phyloP scores from a whole-genome alignment of 2,113 vertebrate genomes.

The Ageneiosus marmoratus region DNA sequence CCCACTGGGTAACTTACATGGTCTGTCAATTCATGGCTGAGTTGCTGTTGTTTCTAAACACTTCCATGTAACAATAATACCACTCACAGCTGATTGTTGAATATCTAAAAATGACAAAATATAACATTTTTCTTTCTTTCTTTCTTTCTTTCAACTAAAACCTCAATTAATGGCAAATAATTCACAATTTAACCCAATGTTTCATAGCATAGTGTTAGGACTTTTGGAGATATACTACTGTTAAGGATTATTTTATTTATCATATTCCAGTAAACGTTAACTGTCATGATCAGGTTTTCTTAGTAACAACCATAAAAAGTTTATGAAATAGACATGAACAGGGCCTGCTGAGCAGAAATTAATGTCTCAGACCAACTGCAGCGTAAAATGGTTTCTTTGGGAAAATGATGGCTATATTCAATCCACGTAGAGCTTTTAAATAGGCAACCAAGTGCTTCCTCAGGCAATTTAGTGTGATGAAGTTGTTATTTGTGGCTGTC shows the following conservation, averaged over 20 bases:
- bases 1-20: no score
- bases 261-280: not conserved
- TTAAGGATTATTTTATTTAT: not conserved
- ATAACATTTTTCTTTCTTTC: not conserved
- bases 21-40: no score
- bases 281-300: not conserved
- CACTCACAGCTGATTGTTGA: no score
- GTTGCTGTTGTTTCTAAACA: no score
- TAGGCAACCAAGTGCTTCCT: not conserved
- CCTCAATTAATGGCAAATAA: not conserved
- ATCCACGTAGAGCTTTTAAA: not conserved
- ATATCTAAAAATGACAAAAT: no score
- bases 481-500: conserved; percentile 15
- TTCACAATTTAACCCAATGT: not conserved
- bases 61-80: no score
- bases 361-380: not conserved
- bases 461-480: conserved; percentile 5
- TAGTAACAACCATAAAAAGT: no score
- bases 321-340: not conserved
- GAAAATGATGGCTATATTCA: conserved; percentile 5
- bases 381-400: not conserved
- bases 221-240: not conserved
- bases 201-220: not conserved
- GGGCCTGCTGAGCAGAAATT: not conserved
- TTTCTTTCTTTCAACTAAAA: not conserved